Percentiles rank a stretch among this genome's conserved stretches.
Conservation (phyloP, 2,113 vertebrate species). For the Mus pahari region DNA sequence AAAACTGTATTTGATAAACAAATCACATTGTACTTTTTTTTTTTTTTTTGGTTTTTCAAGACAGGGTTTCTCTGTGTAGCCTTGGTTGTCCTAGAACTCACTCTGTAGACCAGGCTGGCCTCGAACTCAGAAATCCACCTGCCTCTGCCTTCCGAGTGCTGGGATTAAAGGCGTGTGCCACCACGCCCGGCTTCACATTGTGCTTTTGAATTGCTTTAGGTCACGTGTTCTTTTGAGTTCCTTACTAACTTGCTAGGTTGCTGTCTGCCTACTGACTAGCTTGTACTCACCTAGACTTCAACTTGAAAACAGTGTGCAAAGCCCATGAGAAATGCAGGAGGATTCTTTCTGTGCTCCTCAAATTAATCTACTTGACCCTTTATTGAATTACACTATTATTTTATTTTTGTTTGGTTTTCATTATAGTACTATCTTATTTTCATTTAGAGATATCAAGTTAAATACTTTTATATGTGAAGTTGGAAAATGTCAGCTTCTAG, state of each 20-base stretch:
- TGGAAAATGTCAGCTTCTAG: constrained; percentile 80
- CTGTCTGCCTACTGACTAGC: neutral
- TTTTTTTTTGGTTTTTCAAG: no score
- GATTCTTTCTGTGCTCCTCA: constrained; percentile 20
- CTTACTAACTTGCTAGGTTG: neutral
- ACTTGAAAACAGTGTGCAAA: constrained; percentile 34
- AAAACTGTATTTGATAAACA: constrained; percentile 43
- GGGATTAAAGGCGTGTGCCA: no score
- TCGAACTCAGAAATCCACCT: no score
- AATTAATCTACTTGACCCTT: constrained; percentile 64
- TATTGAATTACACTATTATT: constrained; percentile 79
- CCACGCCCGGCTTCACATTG: no score
- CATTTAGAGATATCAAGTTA: constrained; percentile 83
- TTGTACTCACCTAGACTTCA: neutral
- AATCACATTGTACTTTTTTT: neutral
- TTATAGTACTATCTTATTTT: constrained; percentile 85
- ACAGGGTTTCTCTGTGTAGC: no score
- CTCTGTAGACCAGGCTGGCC: no score
- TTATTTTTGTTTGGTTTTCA: constrained; percentile 32
- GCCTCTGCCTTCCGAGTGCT: no score
- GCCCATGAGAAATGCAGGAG: neutral
- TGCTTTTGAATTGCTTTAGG: neutral
- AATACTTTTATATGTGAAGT: constrained; percentile 82
- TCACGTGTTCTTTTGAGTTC: neutral
- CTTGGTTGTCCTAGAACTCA: no score